Evolutionary conservation across 2,888 invertebrate genomes (phyloP).

Genomic region (Plebejus melissa): DNA sequence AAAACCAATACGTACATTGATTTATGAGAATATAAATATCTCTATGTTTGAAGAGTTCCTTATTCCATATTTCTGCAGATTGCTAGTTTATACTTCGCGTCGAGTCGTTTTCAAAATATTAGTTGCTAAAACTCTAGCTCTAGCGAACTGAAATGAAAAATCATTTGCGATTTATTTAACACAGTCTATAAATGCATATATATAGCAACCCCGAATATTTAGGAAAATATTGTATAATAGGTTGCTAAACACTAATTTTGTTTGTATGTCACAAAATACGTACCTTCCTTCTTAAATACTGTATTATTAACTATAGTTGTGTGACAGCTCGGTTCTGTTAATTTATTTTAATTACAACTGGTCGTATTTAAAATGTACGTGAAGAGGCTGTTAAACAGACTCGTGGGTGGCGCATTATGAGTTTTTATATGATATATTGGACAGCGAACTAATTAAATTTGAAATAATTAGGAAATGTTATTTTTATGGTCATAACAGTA

Average conservation of each 20-base stretch:
- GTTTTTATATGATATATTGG: slow-evolving; percentile 42
- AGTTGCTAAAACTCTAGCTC: too few species aligned
- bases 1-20: background rate
- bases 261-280: too few species aligned
- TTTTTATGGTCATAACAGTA: slow-evolving; percentile 26
- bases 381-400: slow-evolving; percentile 28
- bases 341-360: slow-evolving; percentile 47
- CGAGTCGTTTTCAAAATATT: background rate
- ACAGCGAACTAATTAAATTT: slow-evolving; percentile 42
- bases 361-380: slow-evolving; percentile 32
- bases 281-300: background rate
- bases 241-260: too few species aligned
- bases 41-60: slow-evolving; percentile 1
- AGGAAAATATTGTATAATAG: too few species aligned
- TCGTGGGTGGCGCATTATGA: slow-evolving; percentile 44
- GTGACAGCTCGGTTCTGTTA: slow-evolving; percentile 39
- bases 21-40: background rate
- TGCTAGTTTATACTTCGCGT: background rate
- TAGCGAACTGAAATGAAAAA: too few species aligned
- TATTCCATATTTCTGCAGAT: background rate
- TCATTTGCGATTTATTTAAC: too few species aligned
- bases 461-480: slow-evolving; percentile 41
- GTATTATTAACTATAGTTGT: background rate
- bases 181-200: too few species aligned
- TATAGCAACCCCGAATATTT: too few species aligned